Percentiles rank a stretch among this genome's conserved stretches.
Evolutionary conservation across 2,888 invertebrate genomes (phyloP).

Genomic region (Hirtodrosophila alboralis): DNA sequence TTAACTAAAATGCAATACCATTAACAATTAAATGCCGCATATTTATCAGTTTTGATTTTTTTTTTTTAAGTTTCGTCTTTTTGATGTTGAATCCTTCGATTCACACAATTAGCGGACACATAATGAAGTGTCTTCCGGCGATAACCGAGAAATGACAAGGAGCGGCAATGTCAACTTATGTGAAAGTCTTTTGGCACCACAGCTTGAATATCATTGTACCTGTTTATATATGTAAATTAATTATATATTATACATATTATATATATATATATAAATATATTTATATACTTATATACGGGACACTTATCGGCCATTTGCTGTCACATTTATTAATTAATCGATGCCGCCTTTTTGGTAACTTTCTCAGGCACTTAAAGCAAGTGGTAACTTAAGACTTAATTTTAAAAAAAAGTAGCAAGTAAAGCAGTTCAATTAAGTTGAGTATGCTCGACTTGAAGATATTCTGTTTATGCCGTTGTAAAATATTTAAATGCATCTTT

Average conservation of each 20-base stretch:
- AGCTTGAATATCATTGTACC: neutral
- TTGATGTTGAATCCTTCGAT: conserved; percentile 15
- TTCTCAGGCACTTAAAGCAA: conserved; percentile 65
- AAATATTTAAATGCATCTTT: too few relatives aligned
- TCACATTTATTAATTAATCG: conserved; percentile 80
- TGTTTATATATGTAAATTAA: too few relatives aligned
- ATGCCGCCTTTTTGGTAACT: conserved; percentile 55
- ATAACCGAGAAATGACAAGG: conserved; percentile 13
- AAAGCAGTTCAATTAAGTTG: too few relatives aligned
- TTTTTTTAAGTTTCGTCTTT: too few relatives aligned
- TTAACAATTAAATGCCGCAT: too few relatives aligned
- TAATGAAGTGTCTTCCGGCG: conserved; percentile 41
- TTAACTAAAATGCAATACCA: too few relatives aligned
- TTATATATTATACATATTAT: neutral
- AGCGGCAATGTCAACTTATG: conserved; percentile 35
- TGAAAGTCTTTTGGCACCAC: conserved; percentile 43
- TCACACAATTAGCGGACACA: conserved; percentile 24
- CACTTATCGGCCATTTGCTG: conserved; percentile 77
- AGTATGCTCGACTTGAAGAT: too few relatives aligned
- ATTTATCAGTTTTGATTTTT: too few relatives aligned
- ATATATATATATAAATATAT: too few relatives aligned
- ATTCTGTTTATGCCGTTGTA: too few relatives aligned
- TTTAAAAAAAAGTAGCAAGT: too few relatives aligned
- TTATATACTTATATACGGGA: conserved; percentile 14
- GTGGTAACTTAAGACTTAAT: conserved; percentile 76